phyloP scores from a whole-genome alignment of 2,113 vertebrate genomes.

The Lepisosteus osseus region DNA sequence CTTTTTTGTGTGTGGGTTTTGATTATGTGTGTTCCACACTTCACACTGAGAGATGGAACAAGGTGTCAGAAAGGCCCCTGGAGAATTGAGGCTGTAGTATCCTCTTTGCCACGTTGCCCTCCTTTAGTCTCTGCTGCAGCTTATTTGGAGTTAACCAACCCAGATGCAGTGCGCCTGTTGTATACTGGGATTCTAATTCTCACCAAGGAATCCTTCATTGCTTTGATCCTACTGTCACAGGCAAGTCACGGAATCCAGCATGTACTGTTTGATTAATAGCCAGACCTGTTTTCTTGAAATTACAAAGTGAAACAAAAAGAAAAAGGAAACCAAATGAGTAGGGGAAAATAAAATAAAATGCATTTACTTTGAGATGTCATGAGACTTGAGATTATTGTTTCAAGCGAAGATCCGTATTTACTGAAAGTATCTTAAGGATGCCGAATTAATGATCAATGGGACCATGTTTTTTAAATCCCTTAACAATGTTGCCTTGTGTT shows the following conservation, averaged over 20 bases:
- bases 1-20: constrained; percentile 27
- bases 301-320: constrained; percentile 6
- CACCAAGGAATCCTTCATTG: constrained; percentile 10
- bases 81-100: constrained; percentile 40
- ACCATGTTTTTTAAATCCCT: constrained; percentile 47
- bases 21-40: constrained; percentile 48
- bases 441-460: constrained; percentile 44
- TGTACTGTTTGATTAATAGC: constrained; percentile 21
- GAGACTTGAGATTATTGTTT: neutral
- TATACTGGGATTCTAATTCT: constrained; percentile 7
- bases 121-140: constrained; percentile 16
- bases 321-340: neutral
- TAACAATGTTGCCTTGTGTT: constrained; percentile 29
- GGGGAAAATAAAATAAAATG: constrained; percentile 7
- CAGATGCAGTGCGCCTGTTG: neutral
- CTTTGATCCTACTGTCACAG: constrained; percentile 13
- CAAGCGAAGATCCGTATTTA: constrained; percentile 23
- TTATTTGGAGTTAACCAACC: neutral
- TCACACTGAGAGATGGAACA: constrained; percentile 46
- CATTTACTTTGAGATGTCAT: constrained; percentile 7
- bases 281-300: constrained; percentile 12
- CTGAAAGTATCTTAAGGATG: constrained; percentile 31
- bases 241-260: constrained; percentile 7
- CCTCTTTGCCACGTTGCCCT: constrained; percentile 35
- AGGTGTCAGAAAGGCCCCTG: constrained; percentile 38